Percentiles rank a stretch among this genome's conserved stretches.
phyloP scores from a whole-genome alignment of 1,140 invertebrate species.

The Aphelenchoides fujianensis region DNA sequence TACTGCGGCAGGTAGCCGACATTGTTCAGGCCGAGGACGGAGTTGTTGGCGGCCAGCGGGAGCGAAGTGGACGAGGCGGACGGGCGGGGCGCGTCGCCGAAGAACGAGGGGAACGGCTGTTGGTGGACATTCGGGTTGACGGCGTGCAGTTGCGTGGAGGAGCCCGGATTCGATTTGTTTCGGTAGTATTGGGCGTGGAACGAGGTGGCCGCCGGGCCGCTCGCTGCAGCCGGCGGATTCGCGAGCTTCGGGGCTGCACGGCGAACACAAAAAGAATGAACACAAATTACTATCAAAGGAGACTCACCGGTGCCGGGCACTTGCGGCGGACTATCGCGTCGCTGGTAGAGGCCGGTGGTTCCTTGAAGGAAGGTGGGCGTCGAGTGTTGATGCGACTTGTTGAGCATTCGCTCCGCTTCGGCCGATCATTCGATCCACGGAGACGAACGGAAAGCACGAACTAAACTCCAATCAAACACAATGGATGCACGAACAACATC shows the following conservation, averaged over 20 bases:
- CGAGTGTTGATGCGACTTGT: constrained; percentile 9
- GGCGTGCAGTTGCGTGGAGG: constrained; percentile 1
- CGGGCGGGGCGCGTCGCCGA: not conserved
- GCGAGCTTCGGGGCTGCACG: not conserved
- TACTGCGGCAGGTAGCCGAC: not conserved
- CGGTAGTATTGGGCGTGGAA: constrained; percentile 9
- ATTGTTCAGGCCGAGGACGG: not conserved
- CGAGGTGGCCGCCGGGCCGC: not conserved
- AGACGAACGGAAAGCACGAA: too few species aligned
- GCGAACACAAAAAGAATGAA: too few species aligned
- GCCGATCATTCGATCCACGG: not conserved
- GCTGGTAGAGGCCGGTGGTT: constrained; percentile 26
- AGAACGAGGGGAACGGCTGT: not conserved
- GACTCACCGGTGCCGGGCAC: constrained; percentile 29
- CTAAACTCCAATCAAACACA: too few species aligned
- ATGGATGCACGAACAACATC: too few species aligned
- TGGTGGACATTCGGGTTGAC: not conserved
- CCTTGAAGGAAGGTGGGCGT: constrained; percentile 36
- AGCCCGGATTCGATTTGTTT: constrained; percentile 4
- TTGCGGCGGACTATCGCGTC: constrained; percentile 27
- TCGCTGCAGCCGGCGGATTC: not conserved
- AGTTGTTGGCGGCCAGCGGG: constrained; percentile 7
- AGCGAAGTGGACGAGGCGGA: constrained; percentile 18
- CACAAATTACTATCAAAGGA: too few species aligned
- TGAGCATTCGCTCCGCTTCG: not conserved